These are phyloP conservation scores for Nasua narica DNA, from an alignment of 2,797 vertebrate genomes.

Conservation along the genomic window DNA sequence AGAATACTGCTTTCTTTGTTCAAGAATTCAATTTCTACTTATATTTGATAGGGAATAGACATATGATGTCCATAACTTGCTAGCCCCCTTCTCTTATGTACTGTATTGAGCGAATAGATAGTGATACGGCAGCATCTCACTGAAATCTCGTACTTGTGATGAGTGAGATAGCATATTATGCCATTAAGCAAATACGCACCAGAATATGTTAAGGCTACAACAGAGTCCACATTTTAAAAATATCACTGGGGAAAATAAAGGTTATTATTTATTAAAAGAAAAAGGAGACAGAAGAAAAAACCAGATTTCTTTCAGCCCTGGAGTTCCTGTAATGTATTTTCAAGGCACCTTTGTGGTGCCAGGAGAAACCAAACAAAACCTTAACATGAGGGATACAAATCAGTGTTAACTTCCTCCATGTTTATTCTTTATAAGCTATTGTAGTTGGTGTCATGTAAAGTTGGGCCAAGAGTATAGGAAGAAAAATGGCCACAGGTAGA, in stretches of 20 bases:
- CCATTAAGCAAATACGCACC: not conserved
- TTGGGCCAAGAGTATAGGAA: not conserved
- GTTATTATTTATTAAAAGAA: not conserved
- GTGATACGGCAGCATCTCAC: not conserved
- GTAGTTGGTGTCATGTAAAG: not conserved
- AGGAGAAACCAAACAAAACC: not conserved
- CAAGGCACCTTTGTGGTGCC: not conserved
- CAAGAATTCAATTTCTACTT: not conserved
- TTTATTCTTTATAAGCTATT: not conserved
- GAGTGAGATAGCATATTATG: not conserved
- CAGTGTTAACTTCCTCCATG: not conserved
- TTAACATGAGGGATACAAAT: not conserved
- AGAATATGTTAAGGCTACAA: not conserved
- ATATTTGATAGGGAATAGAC: not conserved
- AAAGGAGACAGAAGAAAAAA: not conserved
- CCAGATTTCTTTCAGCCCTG: not conserved
- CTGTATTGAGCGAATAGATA: not conserved
- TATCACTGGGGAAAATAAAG: not conserved
- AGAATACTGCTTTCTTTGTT: not conserved
- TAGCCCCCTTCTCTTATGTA: not conserved
- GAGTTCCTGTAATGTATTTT: not conserved
- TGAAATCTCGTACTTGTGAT: not conserved
- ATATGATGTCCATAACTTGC: not conserved
- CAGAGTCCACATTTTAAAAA: not conserved
- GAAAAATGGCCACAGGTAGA: not conserved